phyloP scores from a whole-genome alignment of 2,113 vertebrate species.

The Lophochroa leadbeateri region DNA sequence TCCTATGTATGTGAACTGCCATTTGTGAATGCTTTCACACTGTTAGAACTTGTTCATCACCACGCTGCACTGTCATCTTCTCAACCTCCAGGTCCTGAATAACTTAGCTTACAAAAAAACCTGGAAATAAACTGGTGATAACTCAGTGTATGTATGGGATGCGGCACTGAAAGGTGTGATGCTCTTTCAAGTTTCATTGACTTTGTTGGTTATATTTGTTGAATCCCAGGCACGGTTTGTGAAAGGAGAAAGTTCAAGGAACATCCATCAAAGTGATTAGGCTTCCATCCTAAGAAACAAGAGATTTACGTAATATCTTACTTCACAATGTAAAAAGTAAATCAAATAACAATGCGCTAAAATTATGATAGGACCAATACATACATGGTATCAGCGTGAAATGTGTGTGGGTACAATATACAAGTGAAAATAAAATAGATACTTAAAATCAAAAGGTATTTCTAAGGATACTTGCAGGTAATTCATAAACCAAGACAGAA shows the following conservation, averaged over 20 bases:
- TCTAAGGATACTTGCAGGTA: neutral
- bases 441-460: neutral
- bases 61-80: neutral
- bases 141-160: neutral
- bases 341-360: neutral
- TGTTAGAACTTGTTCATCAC: neutral
- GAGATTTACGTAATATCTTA: neutral
- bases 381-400: neutral
- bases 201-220: neutral
- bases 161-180: neutral
- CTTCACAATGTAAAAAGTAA: neutral
- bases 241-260: neutral
- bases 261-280: neutral
- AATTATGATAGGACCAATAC: neutral
- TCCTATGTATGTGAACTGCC: neutral
- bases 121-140: neutral
- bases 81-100: neutral
- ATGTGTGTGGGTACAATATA: neutral
- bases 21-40: neutral
- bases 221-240: neutral
- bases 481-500: neutral
- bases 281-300: neutral
- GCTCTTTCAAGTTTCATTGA: neutral
- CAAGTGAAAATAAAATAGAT: neutral
- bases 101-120: neutral